Percentiles rank a stretch among this genome's conserved stretches.
These are phyloP conservation scores for Chloroceryle inda DNA, from an alignment of 2,797 vertebrate species.

Conservation along the genomic window DNA sequence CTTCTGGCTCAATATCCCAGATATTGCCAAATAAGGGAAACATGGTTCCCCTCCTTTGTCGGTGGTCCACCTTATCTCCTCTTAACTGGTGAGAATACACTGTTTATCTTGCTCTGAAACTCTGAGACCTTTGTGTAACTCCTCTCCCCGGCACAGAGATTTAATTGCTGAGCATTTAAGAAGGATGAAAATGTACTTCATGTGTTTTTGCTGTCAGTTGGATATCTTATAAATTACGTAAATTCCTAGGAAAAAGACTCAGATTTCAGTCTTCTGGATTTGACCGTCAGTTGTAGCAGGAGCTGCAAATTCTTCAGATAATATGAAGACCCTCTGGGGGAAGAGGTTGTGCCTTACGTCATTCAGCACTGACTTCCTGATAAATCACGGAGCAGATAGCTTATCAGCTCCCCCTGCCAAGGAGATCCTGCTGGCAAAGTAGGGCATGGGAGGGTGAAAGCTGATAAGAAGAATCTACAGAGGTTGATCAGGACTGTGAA, in stretches of 20 bases:
- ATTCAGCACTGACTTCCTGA: constrained; percentile 29
- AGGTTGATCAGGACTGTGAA: neutral
- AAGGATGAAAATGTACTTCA: neutral
- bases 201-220: neutral
- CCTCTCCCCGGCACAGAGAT: constrained; percentile 28
- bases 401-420: neutral
- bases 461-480: neutral
- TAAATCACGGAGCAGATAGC: constrained; percentile 41
- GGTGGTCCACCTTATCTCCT: constrained; percentile 66
- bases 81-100: constrained; percentile 48
- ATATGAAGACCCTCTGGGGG: constrained; percentile 20
- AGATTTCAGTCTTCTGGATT: constrained; percentile 31
- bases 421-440: neutral
- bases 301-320: constrained; percentile 66
- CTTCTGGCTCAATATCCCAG: constrained; percentile 5
- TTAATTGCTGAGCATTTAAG: constrained; percentile 44
- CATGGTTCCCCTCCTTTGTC: neutral
- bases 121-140: constrained; percentile 60
- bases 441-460: neutral
- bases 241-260: constrained; percentile 22
- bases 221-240: constrained; percentile 29
- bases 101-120: constrained; percentile 74
- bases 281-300: constrained; percentile 28
- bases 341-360: constrained; percentile 53
- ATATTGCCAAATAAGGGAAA: constrained; percentile 43